Evolutionary conservation across 2,888 invertebrate species (phyloP).

Genomic region (Eristalis arbustorum): DNA sequence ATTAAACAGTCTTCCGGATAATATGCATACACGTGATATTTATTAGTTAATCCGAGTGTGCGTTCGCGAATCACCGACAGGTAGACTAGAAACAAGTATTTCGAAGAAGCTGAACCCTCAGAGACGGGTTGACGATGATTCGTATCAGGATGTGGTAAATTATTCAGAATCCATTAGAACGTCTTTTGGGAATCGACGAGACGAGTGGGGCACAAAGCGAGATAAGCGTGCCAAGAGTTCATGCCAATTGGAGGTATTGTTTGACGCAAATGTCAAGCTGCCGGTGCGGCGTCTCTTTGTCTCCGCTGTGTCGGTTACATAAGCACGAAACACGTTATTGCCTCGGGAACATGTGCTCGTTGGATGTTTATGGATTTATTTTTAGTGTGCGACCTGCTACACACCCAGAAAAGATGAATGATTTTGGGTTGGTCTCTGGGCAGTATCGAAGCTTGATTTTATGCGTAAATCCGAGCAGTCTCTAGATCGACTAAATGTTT

Average conservation of each 20-base stretch:
- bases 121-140: neutral
- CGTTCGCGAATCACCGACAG: neutral
- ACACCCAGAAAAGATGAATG: neutral
- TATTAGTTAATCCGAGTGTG: slow-evolving; percentile 11
- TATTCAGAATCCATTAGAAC: neutral
- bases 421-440: neutral
- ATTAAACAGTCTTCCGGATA: slow-evolving; percentile 53
- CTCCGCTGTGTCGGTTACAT: neutral
- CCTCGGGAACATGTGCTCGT: too few species aligned
- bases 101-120: neutral
- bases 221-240: slow-evolving; percentile 1
- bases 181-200: neutral
- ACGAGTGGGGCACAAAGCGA: neutral
- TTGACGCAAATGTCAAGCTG: neutral
- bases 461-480: neutral
- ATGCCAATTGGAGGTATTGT: neutral
- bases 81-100: neutral
- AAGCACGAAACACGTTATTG: neutral
- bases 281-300: neutral
- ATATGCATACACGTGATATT: slow-evolving; percentile 32
- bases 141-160: neutral
- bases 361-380: too few species aligned
- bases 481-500: neutral
- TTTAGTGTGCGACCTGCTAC: neutral
- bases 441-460: neutral